These are phyloP conservation scores for Drosophila nigricruria DNA, from an alignment of 2,888 invertebrate genomes.

Conservation along the genomic window DNA sequence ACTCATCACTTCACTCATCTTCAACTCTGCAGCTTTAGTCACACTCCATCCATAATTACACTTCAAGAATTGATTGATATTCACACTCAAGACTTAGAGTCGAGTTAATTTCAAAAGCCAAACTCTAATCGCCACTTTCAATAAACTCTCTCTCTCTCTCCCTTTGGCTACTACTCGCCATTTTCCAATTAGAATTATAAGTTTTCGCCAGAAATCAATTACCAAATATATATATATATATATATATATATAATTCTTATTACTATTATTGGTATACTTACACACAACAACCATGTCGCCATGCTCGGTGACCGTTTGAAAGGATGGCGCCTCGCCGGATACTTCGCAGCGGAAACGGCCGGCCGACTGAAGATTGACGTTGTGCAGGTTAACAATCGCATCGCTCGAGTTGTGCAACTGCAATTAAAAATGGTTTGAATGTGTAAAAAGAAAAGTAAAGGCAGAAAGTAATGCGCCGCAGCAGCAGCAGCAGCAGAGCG, in stretches of 20 bases:
- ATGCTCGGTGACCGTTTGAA: slow-evolving; percentile 89
- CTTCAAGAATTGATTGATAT: neutral
- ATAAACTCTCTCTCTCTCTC: slow-evolving; percentile 15
- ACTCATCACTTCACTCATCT: neutral
- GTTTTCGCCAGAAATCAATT: slow-evolving; percentile 45
- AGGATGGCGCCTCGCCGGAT: slow-evolving; percentile 90
- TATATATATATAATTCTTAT: slow-evolving; percentile 1
- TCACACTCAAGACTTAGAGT: neutral
- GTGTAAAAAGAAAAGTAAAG: slow-evolving; percentile 39
- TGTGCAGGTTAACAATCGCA: slow-evolving; percentile 88
- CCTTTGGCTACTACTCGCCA: slow-evolving; percentile 20
- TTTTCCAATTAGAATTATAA: slow-evolving; percentile 71
- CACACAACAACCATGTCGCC: slow-evolving; percentile 90
- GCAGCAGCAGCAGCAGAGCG: neutral
- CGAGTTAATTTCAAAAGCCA: neutral
- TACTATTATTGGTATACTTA: slow-evolving; percentile 85
- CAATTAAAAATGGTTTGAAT: slow-evolving; percentile 73
- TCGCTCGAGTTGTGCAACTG: slow-evolving; percentile 90
- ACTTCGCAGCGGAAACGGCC: slow-evolving; percentile 90
- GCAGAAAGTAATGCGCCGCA: slow-evolving; percentile 38
- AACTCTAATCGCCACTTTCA: slow-evolving; percentile 1
- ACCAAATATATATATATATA: slow-evolving; percentile 5
- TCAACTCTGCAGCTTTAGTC: neutral
- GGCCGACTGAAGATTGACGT: slow-evolving; percentile 88
- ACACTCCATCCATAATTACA: neutral